Percentiles rank a stretch among this genome's conserved stretches.
These are phyloP conservation scores for Drosophila takahashii DNA, from an alignment of 1,140 invertebrate species.

Conservation along the genomic window DNA sequence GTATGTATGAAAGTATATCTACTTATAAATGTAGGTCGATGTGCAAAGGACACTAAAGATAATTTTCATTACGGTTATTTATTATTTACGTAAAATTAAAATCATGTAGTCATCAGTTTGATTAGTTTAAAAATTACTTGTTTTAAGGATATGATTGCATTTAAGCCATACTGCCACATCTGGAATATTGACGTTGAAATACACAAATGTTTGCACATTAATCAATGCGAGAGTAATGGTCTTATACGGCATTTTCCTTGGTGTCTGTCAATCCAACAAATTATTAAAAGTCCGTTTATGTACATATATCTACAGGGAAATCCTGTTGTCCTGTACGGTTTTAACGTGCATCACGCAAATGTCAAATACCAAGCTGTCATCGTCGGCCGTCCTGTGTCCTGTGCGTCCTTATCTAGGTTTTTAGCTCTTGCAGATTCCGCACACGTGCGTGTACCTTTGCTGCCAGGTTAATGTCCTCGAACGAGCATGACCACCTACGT, in stretches of 20 bases:
- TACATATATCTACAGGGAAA: background rate
- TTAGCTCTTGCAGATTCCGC: constrained; percentile 4
- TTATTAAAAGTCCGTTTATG: background rate
- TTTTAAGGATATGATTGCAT: too few relatives aligned
- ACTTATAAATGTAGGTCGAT: background rate
- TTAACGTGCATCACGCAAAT: constrained; percentile 3
- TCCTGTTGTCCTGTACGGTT: background rate
- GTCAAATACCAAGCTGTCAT: background rate
- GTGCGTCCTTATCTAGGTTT: background rate
- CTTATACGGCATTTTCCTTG: background rate
- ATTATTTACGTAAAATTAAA: too few relatives aligned
- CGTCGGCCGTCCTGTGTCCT: background rate
- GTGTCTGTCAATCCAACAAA: background rate
- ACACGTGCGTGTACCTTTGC: constrained; percentile 12
- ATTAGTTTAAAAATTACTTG: too few relatives aligned
- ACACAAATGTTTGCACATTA: background rate
- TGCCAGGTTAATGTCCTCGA: constrained; percentile 14
- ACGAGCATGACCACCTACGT: background rate
- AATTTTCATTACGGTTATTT: too few relatives aligned
- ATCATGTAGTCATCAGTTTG: too few relatives aligned
- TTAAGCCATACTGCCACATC: too few relatives aligned
- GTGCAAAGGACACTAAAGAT: background rate
- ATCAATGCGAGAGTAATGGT: background rate
- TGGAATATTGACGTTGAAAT: too few relatives aligned
- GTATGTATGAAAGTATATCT: too few relatives aligned